These are phyloP conservation scores for Crocallis elinguaria DNA, from an alignment of 2,888 invertebrate genomes.

Conservation along the genomic window DNA sequence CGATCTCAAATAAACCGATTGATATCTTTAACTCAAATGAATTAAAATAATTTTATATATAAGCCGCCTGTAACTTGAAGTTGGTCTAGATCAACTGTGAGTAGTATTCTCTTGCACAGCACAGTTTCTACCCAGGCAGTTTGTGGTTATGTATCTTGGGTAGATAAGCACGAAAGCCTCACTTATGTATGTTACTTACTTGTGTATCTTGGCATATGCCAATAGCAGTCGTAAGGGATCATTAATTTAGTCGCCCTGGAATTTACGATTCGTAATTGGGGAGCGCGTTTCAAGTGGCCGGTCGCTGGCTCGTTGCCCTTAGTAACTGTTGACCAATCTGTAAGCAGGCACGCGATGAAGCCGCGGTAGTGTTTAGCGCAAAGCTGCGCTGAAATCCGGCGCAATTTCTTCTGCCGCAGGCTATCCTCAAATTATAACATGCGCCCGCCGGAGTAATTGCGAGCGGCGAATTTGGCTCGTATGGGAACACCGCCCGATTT, in stretches of 20 bases:
- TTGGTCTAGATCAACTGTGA: no score
- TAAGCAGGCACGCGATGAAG: conserved; percentile 62
- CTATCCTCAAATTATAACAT: conserved; percentile 74
- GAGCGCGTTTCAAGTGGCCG: conserved; percentile 68
- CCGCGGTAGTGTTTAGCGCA: conserved; percentile 46
- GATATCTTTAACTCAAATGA: no score
- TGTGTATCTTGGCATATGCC: conserved; percentile 8
- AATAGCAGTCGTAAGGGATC: conserved; percentile 39
- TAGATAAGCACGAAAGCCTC: no score
- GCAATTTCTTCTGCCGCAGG: conserved; percentile 74
- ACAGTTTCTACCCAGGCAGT: no score
- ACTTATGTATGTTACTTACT: no score
- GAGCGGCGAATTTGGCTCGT: conserved; percentile 58
- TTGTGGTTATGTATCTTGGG: no score
- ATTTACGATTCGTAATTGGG: conserved; percentile 82
- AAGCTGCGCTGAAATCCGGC: conserved; percentile 61
- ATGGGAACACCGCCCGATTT: conserved; percentile 77
- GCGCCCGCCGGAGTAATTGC: conserved; percentile 74
- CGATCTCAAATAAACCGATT: no score
- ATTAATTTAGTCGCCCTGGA: conserved; percentile 68
- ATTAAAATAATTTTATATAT: no score
- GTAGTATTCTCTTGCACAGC: no score
- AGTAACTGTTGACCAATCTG: conserved; percentile 16
- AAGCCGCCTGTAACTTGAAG: no score
- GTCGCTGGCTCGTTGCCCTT: conserved; percentile 47